Conservation (phyloP, 2,797 vertebrate genomes). For the Bradypodion ventrale region DNA sequence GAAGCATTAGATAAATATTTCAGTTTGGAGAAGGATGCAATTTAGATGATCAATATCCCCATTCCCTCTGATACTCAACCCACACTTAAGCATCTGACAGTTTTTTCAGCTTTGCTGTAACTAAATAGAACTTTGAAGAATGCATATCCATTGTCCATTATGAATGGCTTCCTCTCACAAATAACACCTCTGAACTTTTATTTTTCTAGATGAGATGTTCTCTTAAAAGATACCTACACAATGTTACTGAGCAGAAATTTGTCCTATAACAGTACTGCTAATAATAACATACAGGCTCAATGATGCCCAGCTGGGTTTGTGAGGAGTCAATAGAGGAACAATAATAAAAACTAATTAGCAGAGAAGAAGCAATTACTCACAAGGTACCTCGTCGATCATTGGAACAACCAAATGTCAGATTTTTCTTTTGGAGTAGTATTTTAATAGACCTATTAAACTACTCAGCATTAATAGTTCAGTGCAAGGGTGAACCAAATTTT, state of each 20-base stretch:
- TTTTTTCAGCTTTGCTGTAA: background rate
- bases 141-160: background rate
- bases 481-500: background rate
- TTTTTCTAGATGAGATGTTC: background rate
- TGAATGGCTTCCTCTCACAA: slow-evolving; percentile 4
- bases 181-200: background rate
- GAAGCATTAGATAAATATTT: background rate
- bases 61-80: background rate
- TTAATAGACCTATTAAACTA: too few relatives aligned
- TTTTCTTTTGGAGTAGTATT: background rate
- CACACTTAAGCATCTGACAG: background rate
- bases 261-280: background rate
- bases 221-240: background rate
- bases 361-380: background rate
- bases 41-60: slow-evolving; percentile 18
- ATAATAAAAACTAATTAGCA: slow-evolving; percentile 6
- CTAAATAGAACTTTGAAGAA: slow-evolving; percentile 25
- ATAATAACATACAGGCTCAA: background rate
- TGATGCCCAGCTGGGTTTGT: background rate
- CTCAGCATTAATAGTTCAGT: background rate
- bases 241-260: background rate
- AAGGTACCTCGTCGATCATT: background rate
- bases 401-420: background rate
- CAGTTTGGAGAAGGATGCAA: slow-evolving; percentile 8
- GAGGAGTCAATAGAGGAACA: background rate